phyloP scores from a whole-genome alignment of 1,140 invertebrate genomes.

The Hirudo medicinalis region DNA sequence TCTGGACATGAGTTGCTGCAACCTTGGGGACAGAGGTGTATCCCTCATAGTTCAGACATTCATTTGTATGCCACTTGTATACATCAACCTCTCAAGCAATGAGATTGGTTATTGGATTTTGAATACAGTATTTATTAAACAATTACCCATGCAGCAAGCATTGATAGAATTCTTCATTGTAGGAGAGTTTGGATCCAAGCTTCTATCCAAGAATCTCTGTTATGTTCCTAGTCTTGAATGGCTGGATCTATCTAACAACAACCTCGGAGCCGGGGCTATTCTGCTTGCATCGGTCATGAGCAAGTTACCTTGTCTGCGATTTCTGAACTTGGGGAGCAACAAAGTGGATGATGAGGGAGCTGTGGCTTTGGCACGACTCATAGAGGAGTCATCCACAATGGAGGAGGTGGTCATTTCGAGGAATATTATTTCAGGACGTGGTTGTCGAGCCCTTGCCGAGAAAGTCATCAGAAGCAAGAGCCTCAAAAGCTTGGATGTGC shows the following conservation, averaged over 20 bases:
- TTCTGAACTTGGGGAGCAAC: conserved; percentile 20
- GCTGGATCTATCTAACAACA: conserved; percentile 21
- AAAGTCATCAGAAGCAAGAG: background rate
- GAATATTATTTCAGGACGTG: conserved; percentile 17
- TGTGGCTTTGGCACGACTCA: conserved; percentile 5
- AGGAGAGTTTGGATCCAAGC: conserved; percentile 10
- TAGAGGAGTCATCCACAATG: conserved; percentile 4
- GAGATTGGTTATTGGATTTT: conserved; percentile 5
- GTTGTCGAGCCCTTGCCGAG: conserved; percentile 9
- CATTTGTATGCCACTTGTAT: conserved; percentile 21
- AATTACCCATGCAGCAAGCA: too few species aligned
- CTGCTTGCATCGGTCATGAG: conserved; percentile 9
- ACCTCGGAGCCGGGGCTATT: conserved; percentile 17
- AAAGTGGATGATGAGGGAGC: conserved; percentile 15
- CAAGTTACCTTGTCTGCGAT: conserved; percentile 16
- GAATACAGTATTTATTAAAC: too few species aligned
- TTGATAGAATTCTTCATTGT: too few species aligned
- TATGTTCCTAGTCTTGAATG: conserved; percentile 23
- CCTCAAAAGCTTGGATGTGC: background rate
- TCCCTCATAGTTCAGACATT: conserved; percentile 19
- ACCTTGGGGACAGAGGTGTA: conserved; percentile 16
- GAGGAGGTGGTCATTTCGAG: conserved; percentile 14
- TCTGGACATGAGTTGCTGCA: conserved; percentile 19
- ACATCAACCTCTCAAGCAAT: conserved; percentile 20
- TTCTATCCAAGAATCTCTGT: conserved; percentile 16